phyloP scores from a whole-genome alignment of 2,113 vertebrate species.

The Pleuronectes platessa region DNA sequence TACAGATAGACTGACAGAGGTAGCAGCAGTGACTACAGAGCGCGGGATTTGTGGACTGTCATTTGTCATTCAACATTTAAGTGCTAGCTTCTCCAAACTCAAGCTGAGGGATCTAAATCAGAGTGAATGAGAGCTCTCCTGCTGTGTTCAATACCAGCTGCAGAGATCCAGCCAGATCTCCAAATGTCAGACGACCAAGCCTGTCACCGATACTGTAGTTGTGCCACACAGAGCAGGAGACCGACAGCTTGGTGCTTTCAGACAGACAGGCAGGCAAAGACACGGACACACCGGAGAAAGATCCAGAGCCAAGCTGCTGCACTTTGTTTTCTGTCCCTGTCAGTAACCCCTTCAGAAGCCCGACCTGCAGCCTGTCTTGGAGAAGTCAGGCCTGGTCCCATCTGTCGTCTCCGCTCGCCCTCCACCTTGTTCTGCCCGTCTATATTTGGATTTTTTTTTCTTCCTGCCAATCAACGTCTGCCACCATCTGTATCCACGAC shows the following conservation, averaged over 20 bases:
- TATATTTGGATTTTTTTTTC: conserved; percentile 19
- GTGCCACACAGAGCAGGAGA: conserved; percentile 19
- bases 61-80: too few species aligned
- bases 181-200: conserved; percentile 17
- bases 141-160: conserved; percentile 17
- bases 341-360: conserved; percentile 9
- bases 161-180: conserved; percentile 36
- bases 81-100: too few species aligned
- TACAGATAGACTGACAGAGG: too few species aligned
- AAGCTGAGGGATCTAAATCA: not conserved
- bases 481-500: not conserved
- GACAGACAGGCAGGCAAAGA: conserved; percentile 44
- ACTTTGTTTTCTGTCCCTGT: conserved; percentile 13
- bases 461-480: conserved; percentile 14
- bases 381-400: conserved; percentile 7
- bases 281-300: conserved; percentile 6
- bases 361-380: conserved; percentile 8
- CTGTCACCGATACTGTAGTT: conserved; percentile 31
- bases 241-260: conserved; percentile 8
- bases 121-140: conserved; percentile 6
- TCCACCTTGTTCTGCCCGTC: conserved; percentile 13
- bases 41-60: too few species aligned
- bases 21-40: too few species aligned
- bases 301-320: conserved; percentile 11
- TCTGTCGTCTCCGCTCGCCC: conserved; percentile 37